Percentiles rank a stretch among this genome's conserved stretches.
Evolutionary conservation across 2,797 vertebrate genomes (phyloP).

Genomic region (Girardinus metallicus): DNA sequence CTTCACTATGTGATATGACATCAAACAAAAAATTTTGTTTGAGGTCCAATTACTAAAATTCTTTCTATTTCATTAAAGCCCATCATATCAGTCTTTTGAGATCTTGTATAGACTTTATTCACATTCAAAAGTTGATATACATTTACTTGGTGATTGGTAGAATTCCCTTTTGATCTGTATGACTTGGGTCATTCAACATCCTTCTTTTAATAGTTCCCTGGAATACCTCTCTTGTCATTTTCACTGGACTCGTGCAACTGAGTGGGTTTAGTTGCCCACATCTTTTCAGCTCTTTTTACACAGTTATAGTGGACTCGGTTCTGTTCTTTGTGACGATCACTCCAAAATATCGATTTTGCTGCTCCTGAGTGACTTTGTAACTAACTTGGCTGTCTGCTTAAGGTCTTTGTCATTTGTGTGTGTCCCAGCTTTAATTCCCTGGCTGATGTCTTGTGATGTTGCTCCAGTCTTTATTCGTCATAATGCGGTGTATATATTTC

Average conservation of each 20-base stretch:
- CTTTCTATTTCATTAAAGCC: not conserved
- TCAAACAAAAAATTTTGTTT: not conserved
- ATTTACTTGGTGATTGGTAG: not conserved
- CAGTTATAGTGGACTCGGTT: not conserved
- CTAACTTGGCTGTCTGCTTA: not conserved
- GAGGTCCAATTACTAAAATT: not conserved
- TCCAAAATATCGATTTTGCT: not conserved
- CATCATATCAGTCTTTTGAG: not conserved
- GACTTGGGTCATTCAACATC: not conserved
- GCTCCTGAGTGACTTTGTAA: not conserved
- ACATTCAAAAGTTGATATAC: not conserved
- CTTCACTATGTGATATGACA: not conserved
- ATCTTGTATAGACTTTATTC: not conserved
- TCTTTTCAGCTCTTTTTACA: not conserved
- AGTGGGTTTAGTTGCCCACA: not conserved
- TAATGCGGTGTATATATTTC: not conserved
- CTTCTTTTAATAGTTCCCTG: not conserved
- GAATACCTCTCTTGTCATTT: not conserved
- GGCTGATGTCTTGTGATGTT: not conserved
- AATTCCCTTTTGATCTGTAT: not conserved
- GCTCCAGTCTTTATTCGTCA: not conserved
- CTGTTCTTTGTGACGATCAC: not conserved
- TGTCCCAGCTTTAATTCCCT: not conserved
- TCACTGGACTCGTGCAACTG: not conserved
- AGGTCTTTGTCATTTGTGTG: not conserved